Evolutionary conservation across 1,140 invertebrate genomes (phyloP), one percentile per base, ranked within the genome.

Genomic region (Phthorimaea operculella): DNA sequence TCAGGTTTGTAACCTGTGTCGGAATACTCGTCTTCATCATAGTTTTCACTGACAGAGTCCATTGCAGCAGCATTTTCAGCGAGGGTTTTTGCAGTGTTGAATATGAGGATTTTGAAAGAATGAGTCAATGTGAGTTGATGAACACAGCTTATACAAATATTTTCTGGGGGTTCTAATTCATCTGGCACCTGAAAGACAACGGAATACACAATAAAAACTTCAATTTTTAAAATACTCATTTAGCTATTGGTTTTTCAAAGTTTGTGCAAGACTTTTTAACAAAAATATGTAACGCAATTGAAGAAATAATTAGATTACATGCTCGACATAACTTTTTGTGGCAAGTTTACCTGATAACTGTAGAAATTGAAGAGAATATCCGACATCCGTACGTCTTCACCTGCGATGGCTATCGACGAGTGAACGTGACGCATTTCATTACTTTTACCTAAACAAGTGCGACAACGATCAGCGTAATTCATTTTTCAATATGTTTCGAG

Each of bases 81-180:
- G 50, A 86, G 56, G 18, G 70, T 79, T 62, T 73, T 80, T 14
- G 68, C 66, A 57, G 74, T 79, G 7, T 70, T 63, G 59, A 85
- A 72, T 59, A 85, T 77, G 0, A 85, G 69, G 5, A 67, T 56
- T 76, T 86, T 85, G 63, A 86, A 86, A 1, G 83, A 83, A 60
- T 80, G 79, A 33, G 79, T 81, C 15, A 83, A 67, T 34, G 75
- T 83, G 7, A 86, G 66, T 52, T 83, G 79, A 36, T 79, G 76
- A 34, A 85, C 72, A 69, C 83, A 86, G 55, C 70, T 75, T 28
- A 81, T 76, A 55, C 85, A 86, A 50, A 86, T 72, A 48, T 75
- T 73, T 51, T 79, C 69, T 48, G 83, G 81, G 55, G 72, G 67
- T 16, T 52, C 51, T 33, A 68, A 65, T 10, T 78, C 68, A 55